Evolutionary conservation across 2,113 vertebrate genomes (phyloP).

Genomic region (Malurus alboscapulatus): DNA sequence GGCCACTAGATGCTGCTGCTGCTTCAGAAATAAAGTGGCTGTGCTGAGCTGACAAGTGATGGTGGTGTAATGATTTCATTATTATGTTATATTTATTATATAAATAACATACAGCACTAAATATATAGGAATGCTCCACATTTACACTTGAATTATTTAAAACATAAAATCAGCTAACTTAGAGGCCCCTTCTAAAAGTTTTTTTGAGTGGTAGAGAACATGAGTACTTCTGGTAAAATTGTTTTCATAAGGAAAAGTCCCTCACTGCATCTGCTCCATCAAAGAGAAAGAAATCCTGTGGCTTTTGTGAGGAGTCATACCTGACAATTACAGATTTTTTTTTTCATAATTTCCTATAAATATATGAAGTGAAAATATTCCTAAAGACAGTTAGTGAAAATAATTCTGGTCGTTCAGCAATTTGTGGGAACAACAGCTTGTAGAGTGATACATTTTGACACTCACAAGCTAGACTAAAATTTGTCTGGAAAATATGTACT

Average conservation of each 20-base stretch:
- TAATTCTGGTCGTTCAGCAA: neutral
- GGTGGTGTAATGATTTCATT: fast-evolving
- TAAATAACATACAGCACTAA: neutral
- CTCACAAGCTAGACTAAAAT: neutral
- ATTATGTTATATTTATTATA: neutral
- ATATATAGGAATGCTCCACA: neutral
- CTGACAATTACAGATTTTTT: neutral
- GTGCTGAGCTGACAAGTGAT: fast-evolving
- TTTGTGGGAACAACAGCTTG: neutral
- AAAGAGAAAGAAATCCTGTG: neutral
- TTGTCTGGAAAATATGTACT: neutral
- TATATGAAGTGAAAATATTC: neutral
- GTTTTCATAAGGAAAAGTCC: neutral
- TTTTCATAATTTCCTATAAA: neutral
- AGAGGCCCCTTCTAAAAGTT: neutral
- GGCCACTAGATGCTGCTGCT: constrained; percentile 53
- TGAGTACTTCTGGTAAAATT: neutral
- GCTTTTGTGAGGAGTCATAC: neutral
- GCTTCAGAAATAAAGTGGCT: neutral
- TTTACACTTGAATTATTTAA: neutral
- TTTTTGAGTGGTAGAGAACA: neutral
- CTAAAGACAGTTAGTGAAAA: neutral
- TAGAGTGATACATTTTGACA: neutral
- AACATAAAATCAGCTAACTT: neutral
- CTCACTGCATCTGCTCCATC: neutral